These are phyloP conservation scores for Xenus cinereus DNA, from an alignment of 2,113 vertebrate genomes.

Conservation along the genomic window DNA sequence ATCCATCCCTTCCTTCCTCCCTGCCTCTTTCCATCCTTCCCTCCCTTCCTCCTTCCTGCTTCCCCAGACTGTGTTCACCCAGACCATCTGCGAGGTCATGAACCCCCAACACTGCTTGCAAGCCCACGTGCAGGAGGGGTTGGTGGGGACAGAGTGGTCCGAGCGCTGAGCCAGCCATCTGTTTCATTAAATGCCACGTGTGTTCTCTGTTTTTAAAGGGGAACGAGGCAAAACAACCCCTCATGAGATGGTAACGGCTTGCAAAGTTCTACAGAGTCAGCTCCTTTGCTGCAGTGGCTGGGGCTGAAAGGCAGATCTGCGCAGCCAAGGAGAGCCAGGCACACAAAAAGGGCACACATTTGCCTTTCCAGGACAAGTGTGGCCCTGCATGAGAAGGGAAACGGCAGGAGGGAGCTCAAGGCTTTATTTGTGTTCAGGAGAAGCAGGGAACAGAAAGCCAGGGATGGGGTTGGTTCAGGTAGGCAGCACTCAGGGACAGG, in stretches of 20 bases:
- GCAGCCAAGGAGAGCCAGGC: not conserved
- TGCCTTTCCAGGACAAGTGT: not conserved
- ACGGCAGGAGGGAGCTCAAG: not conserved
- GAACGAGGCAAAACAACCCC: not conserved
- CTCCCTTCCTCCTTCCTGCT: not conserved
- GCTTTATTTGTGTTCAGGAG: not conserved
- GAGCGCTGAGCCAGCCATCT: not conserved
- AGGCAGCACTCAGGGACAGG: rapidly evolving
- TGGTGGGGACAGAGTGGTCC: rapidly evolving
- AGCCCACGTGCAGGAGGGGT: not conserved
- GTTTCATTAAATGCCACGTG: not conserved
- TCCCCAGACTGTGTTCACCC: not conserved
- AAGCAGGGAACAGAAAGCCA: not conserved
- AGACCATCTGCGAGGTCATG: not conserved
- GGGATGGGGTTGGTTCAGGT: rapidly evolving
- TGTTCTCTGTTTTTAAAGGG: not conserved
- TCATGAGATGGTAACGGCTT: not conserved
- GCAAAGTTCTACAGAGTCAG: not conserved
- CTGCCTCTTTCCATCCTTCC: not conserved
- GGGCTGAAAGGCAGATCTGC: not conserved
- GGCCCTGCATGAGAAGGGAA: not conserved
- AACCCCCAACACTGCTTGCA: not conserved
- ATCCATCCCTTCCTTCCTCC: not conserved
- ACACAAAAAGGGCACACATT: not conserved
- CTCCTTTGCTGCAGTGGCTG: not conserved